Evolutionary conservation across 2,888 invertebrate species (phyloP).

Genomic region (Drosophila prostipennis): DNA sequence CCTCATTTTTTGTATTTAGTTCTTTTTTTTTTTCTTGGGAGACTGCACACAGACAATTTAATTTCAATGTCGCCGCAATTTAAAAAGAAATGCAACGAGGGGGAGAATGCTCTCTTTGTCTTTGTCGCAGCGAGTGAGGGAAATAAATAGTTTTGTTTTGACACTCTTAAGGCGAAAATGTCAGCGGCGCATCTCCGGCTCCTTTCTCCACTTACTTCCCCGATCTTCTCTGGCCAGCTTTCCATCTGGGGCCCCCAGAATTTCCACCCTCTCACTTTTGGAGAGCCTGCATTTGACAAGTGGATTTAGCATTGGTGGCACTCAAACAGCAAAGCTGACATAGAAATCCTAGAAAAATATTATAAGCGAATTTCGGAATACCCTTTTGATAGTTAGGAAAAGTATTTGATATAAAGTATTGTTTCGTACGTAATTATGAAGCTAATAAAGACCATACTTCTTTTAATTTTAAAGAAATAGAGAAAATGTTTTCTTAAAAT

Average conservation of each 20-base stretch:
- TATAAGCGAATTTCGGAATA: background rate
- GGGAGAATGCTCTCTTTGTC: slow-evolving; percentile 29
- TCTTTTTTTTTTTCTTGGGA: background rate
- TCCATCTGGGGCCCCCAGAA: slow-evolving; percentile 26
- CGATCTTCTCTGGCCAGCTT: slow-evolving; percentile 18
- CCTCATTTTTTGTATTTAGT: slow-evolving; percentile 15
- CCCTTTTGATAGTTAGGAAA: background rate
- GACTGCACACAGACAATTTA: slow-evolving; percentile 67
- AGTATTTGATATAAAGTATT: too few species aligned
- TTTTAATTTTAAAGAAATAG: too few species aligned
- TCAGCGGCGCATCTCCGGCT: slow-evolving; percentile 32
- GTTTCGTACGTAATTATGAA: too few species aligned
- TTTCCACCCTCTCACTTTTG: slow-evolving; percentile 2
- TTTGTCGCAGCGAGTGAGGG: slow-evolving; percentile 25
- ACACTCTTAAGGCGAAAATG: slow-evolving; percentile 67
- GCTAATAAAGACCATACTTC: too few species aligned
- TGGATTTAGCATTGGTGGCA: slow-evolving; percentile 46
- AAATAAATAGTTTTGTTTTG: slow-evolving; percentile 77
- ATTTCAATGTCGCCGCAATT: slow-evolving; percentile 72
- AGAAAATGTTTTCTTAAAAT: too few species aligned
- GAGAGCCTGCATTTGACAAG: slow-evolving; percentile 49
- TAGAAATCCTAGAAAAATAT: slow-evolving; percentile 2
- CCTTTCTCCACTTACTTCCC: slow-evolving; percentile 18
- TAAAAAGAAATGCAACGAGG: slow-evolving; percentile 39
- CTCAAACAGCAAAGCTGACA: slow-evolving; percentile 22